Evolutionary conservation across 2,797 vertebrate genomes (phyloP), one percentile per base, ranked within the genome.

Genomic region (Gadopsis marmoratus): DNA sequence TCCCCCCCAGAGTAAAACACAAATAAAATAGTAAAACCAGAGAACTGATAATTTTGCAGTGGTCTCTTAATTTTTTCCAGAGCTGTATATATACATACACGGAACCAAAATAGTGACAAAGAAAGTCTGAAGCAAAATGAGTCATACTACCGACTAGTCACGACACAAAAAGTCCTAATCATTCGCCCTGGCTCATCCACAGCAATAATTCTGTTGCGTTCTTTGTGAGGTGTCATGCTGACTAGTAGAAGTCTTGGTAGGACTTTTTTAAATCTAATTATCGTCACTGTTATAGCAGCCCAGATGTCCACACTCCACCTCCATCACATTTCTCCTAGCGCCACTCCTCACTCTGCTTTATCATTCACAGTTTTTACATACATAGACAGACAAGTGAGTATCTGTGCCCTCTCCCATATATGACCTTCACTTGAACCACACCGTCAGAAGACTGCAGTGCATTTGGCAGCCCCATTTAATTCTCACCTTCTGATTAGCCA

Each of bases 341-440:
- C 41, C 16, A 29, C 31, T 59, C 21, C 19, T 53, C 63, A 35
- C 41, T 55, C 43, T 58, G 51, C 70, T 65, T 35, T 62, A 50
- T 54, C 23, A 1, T 63, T 54, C 2, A 37, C 7, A 19, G 41
- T 45, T 71, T 41, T 70, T 13, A 21, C 51, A 60, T 55, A 29
- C 41, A 74, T 16, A 31, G 50, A 53, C 51, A 60, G 64, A 54
- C 65, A 19, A 47, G 71, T 35, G 29, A 53, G 51, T 10, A 16
- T 83, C 61, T 64, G 60, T 29, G 58, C 39, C 8, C 16, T 26
- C 45, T 39, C 11, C 5, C 14, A 19, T 19, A 41, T 60, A n/a
- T 67, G 81, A 84, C 82, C 85, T 88, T 80, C 60, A 77, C 43
- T 64, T 79, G 62, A 88, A 85, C 79, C 75, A 31, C 35, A 26